A percentile compares a stretch with the other conserved stretches of the same genome.
Evolutionary conservation across 2,113 vertebrate genomes (phyloP).

Genomic region (Thamnaconus septentrionalis): DNA sequence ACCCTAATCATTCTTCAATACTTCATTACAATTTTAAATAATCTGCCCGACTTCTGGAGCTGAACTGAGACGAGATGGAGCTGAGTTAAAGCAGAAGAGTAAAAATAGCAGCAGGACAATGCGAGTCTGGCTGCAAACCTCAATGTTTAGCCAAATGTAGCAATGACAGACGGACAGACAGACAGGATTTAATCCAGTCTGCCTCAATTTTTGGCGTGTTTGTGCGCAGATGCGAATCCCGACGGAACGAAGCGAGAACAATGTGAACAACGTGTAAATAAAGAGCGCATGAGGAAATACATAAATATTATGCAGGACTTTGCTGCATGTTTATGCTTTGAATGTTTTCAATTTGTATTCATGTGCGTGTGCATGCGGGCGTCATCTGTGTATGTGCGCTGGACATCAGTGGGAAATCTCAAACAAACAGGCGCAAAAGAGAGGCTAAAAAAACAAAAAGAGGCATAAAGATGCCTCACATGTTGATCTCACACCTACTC

Average conservation of each 20-base stretch:
- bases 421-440: background rate
- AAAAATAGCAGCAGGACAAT: too few species aligned
- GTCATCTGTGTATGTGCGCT: background rate
- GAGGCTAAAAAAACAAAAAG: too few species aligned
- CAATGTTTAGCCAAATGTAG: background rate
- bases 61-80: too few species aligned
- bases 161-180: conserved; percentile 7
- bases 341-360: conserved; percentile 27
- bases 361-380: conserved; percentile 13
- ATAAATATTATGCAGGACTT: conserved; percentile 65
- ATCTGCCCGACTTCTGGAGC: too few species aligned
- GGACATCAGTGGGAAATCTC: conserved; percentile 28
- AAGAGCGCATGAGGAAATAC: conserved; percentile 31
- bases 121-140: too few species aligned
- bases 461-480: conserved; percentile 27
- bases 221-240: conserved; percentile 36
- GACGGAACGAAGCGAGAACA: conserved; percentile 40
- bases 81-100: too few species aligned
- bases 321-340: conserved; percentile 59
- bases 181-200: too few species aligned
- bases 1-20: too few species aligned
- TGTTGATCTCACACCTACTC: conserved; percentile 44
- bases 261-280: conserved; percentile 28
- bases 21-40: background rate
- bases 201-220: conserved; percentile 10